Conservation (phyloP, 2,113 vertebrate species). For the Bufo bufo region DNA sequence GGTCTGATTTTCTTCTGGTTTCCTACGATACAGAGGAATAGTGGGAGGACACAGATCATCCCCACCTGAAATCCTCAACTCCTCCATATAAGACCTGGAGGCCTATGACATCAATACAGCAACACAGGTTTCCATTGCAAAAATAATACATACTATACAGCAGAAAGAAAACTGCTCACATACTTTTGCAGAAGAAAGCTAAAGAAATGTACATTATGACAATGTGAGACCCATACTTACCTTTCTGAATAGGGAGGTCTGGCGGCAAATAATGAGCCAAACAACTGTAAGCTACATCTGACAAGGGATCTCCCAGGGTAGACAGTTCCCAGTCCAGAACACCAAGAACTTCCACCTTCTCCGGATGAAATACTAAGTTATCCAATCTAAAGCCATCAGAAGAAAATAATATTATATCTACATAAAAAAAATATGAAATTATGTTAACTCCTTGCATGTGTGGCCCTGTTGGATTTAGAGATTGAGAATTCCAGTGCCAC, state of each 20-base stretch:
- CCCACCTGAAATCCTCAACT: no score
- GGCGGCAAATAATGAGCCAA: conserved; percentile 73
- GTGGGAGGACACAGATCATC: no score
- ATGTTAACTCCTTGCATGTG: not conserved
- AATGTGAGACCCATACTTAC: conserved; percentile 63
- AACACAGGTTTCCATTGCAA: no score
- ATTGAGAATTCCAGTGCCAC: no score
- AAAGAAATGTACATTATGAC: not conserved
- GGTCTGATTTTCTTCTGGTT: no score
- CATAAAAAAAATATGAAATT: not conserved
- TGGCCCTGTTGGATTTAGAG: no score
- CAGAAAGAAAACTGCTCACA: no score
- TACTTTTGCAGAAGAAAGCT: no score
- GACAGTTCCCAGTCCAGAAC: conserved; percentile 83
- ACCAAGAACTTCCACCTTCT: conserved; percentile 75
- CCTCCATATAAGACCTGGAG: no score
- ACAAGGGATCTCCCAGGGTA: conserved; percentile 79
- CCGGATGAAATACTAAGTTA: conserved; percentile 81
- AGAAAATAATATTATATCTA: conserved; percentile 11
- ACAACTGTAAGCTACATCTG: conserved; percentile 78
- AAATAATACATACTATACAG: no score
- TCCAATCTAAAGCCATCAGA: conserved; percentile 73
- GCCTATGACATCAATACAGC: no score
- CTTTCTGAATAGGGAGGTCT: conserved; percentile 68
- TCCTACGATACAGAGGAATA: no score